Evolutionary conservation across 1,140 invertebrate genomes (phyloP).

Genomic region (Eupristina koningsbergeri): DNA sequence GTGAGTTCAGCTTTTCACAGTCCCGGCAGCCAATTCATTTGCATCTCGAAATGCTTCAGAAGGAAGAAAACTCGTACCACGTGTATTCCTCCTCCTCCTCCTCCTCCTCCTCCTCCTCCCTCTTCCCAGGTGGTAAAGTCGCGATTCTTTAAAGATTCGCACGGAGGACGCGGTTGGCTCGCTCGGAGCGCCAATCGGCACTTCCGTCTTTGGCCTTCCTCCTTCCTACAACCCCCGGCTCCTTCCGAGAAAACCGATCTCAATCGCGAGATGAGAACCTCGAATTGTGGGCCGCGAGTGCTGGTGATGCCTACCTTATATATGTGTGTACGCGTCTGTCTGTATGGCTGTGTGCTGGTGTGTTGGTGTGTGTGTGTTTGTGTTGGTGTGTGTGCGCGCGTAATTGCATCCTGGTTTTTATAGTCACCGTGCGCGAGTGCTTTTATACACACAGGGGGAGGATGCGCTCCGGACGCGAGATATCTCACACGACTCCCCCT

Average conservation of each 20-base stretch:
- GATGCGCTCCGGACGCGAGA: background rate
- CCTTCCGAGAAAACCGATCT: constrained; percentile 36
- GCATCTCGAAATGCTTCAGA: background rate
- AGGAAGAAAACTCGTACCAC: too few species aligned
- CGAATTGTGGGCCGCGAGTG: constrained; percentile 59
- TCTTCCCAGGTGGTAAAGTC: background rate
- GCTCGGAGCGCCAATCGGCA: background rate
- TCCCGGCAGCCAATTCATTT: background rate
- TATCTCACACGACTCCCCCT: constrained; percentile 27
- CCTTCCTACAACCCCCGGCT: background rate
- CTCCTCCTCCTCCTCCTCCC: too few species aligned
- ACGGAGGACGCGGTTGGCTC: constrained; percentile 7
- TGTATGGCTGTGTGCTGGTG: constrained; percentile 30
- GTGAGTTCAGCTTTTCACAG: too few species aligned
- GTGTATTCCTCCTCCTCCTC: background rate
- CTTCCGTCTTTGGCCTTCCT: constrained; percentile 8
- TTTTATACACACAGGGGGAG: background rate
- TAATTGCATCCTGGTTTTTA: constrained; percentile 70
- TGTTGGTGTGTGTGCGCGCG: constrained; percentile 54
- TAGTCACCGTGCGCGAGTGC: constrained; percentile 35
- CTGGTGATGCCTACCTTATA: too few species aligned
- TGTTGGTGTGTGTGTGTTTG: constrained; percentile 51
- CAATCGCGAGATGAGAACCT: constrained; percentile 59
- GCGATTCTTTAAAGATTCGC: constrained; percentile 33
- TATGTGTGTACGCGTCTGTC: constrained; percentile 68